Conservation (phyloP, 2,797 vertebrate genomes). For the Aldrovandia affinis region DNA sequence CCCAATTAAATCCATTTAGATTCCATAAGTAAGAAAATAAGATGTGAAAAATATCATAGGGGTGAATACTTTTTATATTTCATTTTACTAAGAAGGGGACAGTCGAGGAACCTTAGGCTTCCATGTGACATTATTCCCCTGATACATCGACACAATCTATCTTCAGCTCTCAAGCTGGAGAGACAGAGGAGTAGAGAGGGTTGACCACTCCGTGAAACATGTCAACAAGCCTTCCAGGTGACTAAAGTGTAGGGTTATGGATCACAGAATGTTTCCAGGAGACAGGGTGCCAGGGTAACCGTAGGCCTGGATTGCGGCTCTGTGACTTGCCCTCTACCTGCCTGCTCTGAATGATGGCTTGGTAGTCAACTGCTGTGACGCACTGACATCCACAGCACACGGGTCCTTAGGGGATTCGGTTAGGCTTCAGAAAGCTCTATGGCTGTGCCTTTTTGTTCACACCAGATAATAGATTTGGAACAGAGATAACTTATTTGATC, state of each 20-base stretch:
- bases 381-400: not conserved
- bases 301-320: not conserved
- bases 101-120: not conserved
- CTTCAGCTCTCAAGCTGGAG: not conserved
- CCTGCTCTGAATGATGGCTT: not conserved
- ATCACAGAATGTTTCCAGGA: not conserved
- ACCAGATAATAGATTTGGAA: too few relatives aligned
- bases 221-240: not conserved
- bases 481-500: not conserved
- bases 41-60: too few relatives aligned
- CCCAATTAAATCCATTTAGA: too few relatives aligned
- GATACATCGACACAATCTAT: not conserved
- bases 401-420: not conserved
- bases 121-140: not conserved
- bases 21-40: too few relatives aligned
- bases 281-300: not conserved
- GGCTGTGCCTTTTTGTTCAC: not conserved
- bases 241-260: not conserved
- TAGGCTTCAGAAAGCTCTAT: not conserved
- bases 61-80: too few relatives aligned
- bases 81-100: not conserved
- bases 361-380: not conserved
- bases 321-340: not conserved
- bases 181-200: not conserved
- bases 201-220: not conserved